A percentile compares a stretch with the other conserved stretches of the same genome.
These are phyloP conservation scores for Emys orbicularis DNA, from an alignment of 2,797 vertebrate species.

Conservation along the genomic window DNA sequence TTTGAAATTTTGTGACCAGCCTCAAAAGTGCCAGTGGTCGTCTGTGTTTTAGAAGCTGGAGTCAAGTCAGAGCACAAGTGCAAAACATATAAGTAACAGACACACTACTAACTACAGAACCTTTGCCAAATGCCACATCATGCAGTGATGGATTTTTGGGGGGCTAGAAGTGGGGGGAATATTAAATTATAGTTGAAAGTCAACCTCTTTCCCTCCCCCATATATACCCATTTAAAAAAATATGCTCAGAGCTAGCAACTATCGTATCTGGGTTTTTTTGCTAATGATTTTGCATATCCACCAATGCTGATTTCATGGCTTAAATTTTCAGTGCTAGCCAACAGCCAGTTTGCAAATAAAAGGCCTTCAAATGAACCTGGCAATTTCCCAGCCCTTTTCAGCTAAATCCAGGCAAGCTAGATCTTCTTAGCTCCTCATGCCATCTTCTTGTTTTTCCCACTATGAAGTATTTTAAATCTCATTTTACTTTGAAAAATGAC, in stretches of 20 bases:
- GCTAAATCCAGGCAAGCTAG: not conserved
- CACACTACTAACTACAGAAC: not conserved
- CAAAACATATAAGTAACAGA: not conserved
- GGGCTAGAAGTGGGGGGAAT: not conserved
- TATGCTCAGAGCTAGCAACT: not conserved
- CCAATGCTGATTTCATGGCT: slow-evolving; percentile 47
- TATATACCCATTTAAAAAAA: slow-evolving; percentile 14
- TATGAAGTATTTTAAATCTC: not conserved
- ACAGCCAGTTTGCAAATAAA: not conserved
- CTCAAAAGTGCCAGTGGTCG: not conserved
- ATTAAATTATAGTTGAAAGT: not conserved
- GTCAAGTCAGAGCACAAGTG: not conserved
- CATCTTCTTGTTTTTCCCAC: not conserved
- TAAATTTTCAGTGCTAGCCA: slow-evolving; percentile 43
- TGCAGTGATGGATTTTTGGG: not conserved
- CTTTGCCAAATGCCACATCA: not conserved
- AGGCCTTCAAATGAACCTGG: slow-evolving; percentile 12
- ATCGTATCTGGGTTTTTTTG: slow-evolving; percentile 29
- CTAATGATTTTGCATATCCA: slow-evolving; percentile 52
- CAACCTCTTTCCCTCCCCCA: not conserved
- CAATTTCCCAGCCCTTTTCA: not conserved
- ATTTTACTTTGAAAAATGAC: not conserved
- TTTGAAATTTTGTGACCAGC: not conserved
- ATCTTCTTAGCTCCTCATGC: not conserved
- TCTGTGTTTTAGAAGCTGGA: not conserved